Base-by-base conservation (phyloP, 2,888 invertebrate genomes). In the Parnassius glacialis region DNA sequence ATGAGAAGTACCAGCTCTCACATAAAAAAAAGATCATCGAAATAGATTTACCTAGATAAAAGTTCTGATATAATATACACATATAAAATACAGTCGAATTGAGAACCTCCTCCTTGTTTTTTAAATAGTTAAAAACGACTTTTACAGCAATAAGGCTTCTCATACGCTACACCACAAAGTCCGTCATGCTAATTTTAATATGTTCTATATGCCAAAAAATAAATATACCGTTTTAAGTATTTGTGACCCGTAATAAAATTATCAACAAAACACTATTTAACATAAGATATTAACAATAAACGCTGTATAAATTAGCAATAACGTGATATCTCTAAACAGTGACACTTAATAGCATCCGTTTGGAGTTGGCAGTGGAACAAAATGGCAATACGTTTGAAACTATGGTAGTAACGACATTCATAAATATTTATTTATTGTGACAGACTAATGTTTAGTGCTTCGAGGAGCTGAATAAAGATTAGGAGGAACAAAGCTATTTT, bases 341-440 rank as follows among this genome's bases (percentile, higher is more conserved):
- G 50, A 41, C 48, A 41, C 16, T 42, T 13, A 16, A 54, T 41
- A 20, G 48, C 54, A 54, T 54, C 54, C 47, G 53, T 52, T 52
- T 42, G 51, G 48, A 42, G 5, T 41, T 53, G 25, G 47, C 52
- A 2, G 41, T 52, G 11, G 20, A 43, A 50, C 44, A 50, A 44
- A 48, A 42, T 48, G 25, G 48, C 45, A 20, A 48, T 59, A 53
- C 53, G 20, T 60, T 11, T 44, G 48, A 41, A 34, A 41, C 47
- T 11, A 10, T 20, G 53, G 13, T 13, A 43, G 45, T 34, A 45
- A 54, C 48, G 10, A 50, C 25, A 25, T 20, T 13, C 60, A 54
- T 59, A 41, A 60, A 59, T 60, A 50, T 50, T 53, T 48, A 47
- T 59, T 54, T 60, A 60, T 60, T 54, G 50, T 50, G 60, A 54